These are phyloP conservation scores for Argyrosomus japonicus DNA, from an alignment of 2,113 vertebrate genomes.

Conservation along the genomic window DNA sequence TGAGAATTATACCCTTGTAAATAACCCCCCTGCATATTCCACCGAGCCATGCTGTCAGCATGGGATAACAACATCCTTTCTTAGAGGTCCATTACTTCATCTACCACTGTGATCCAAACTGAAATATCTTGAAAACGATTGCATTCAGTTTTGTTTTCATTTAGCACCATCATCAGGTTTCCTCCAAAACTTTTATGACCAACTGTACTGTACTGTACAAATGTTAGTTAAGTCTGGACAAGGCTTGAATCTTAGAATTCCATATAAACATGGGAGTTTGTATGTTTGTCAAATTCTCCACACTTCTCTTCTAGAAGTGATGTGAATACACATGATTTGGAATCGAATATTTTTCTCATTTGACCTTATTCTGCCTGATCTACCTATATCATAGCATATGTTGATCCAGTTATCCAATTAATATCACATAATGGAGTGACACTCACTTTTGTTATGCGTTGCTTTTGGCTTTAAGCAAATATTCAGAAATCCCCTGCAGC, in stretches of 20 bases:
- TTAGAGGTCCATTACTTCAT: neutral
- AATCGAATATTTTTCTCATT: neutral
- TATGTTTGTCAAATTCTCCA: neutral
- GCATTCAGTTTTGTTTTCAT: neutral
- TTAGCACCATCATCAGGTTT: too few species aligned
- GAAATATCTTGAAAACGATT: neutral
- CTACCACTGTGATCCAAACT: neutral
- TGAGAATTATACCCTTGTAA: neutral
- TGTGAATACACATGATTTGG: neutral
- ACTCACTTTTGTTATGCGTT: neutral
- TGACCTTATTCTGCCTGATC: too few species aligned
- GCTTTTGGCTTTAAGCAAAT: neutral
- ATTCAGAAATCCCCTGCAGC: constrained; percentile 3
- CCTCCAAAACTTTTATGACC: too few species aligned
- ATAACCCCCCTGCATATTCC: neutral
- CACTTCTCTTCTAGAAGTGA: neutral
- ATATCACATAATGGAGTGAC: neutral
- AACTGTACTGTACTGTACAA: too few species aligned
- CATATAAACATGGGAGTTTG: neutral
- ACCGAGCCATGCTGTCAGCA: too few species aligned
- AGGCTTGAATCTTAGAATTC: neutral
- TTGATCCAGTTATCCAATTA: neutral
- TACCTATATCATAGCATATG: neutral
- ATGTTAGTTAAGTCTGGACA: too few species aligned
- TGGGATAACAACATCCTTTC: neutral